Evolutionary conservation across 2,797 vertebrate genomes (phyloP).

Genomic region (Epinephelus awoara): DNA sequence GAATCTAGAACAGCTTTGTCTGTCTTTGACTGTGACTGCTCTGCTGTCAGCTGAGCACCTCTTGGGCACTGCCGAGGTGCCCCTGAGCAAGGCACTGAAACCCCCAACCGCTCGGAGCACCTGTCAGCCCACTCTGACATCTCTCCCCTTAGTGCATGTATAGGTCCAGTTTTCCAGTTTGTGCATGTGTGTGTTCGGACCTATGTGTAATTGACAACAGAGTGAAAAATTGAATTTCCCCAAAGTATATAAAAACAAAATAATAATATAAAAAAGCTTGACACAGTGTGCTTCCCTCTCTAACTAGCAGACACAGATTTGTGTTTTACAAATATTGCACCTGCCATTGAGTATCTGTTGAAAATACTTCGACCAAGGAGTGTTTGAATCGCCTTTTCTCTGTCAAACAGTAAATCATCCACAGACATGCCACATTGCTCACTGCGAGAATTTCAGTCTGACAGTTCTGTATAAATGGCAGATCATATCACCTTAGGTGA

Average conservation of each 20-base stretch:
- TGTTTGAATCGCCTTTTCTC: conserved; percentile 1
- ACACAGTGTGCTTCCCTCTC: background rate
- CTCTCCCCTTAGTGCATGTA: no score
- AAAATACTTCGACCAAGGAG: background rate
- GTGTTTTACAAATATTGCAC: background rate
- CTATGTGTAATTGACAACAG: no score
- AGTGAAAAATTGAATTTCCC: no score
- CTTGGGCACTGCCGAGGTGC: no score
- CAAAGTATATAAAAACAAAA: no score
- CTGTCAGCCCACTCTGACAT: no score
- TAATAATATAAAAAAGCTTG: background rate
- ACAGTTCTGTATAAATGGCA: conserved; percentile 10
- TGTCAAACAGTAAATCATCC: conserved; percentile 16
- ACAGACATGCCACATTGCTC: conserved; percentile 3
- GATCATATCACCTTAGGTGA: conserved; percentile 23
- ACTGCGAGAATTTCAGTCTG: background rate
- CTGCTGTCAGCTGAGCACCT: background rate
- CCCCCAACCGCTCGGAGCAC: no score
- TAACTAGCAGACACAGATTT: background rate
- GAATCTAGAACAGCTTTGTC: conserved; percentile 26
- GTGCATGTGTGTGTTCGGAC: no score
- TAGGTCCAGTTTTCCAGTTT: no score
- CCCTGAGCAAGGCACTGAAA: no score
- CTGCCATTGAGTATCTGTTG: conserved; percentile 5
- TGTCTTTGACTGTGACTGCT: background rate